A percentile compares a stretch with the other conserved stretches of the same genome.
phyloP scores from a whole-genome alignment of 1,140 invertebrate species.

The Chironomus striatipennis region DNA sequence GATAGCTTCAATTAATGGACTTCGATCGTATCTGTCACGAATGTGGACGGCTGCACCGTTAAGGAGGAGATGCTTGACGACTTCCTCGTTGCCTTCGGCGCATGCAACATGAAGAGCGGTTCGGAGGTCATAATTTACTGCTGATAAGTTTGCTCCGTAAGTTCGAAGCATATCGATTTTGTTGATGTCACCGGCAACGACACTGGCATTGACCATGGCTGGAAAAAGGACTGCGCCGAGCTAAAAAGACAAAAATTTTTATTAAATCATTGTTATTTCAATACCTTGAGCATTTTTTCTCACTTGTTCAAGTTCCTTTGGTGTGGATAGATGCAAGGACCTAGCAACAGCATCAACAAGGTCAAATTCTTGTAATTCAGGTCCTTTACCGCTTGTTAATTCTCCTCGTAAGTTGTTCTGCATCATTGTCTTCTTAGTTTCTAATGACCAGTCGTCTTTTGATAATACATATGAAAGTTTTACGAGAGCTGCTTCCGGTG shows the following conservation, averaged over 20 bases:
- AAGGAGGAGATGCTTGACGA: conserved; percentile 65
- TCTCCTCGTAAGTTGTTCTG: conserved; percentile 59
- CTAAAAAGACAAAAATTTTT: too few species aligned
- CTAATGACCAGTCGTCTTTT: conserved; percentile 64
- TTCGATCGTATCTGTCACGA: conserved; percentile 44
- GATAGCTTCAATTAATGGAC: conserved; percentile 55
- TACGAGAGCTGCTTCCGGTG: conserved; percentile 83
- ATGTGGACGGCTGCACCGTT: conserved; percentile 80
- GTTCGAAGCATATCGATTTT: conserved; percentile 43
- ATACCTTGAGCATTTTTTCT: too few species aligned
- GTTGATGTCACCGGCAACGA: conserved; percentile 51
- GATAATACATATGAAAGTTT: conserved; percentile 88
- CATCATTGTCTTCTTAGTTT: conserved; percentile 76
- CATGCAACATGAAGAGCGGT: conserved; percentile 78
- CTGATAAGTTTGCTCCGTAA: conserved; percentile 65
- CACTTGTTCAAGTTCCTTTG: conserved; percentile 54
- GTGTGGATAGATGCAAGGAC: conserved; percentile 55
- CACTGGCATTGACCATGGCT: conserved; percentile 65
- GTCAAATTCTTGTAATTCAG: conserved; percentile 47
- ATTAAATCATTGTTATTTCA: too few species aligned
- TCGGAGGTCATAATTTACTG: conserved; percentile 65
- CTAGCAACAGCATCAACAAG: conserved; percentile 58
- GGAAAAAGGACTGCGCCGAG: conserved; percentile 67
- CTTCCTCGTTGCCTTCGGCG: conserved; percentile 53
- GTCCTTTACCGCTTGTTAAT: conserved; percentile 41